Percentiles rank a stretch among this genome's conserved stretches.
Evolutionary conservation across 2,797 vertebrate species (phyloP).

Genomic region (Heterohyrax brucei): DNA sequence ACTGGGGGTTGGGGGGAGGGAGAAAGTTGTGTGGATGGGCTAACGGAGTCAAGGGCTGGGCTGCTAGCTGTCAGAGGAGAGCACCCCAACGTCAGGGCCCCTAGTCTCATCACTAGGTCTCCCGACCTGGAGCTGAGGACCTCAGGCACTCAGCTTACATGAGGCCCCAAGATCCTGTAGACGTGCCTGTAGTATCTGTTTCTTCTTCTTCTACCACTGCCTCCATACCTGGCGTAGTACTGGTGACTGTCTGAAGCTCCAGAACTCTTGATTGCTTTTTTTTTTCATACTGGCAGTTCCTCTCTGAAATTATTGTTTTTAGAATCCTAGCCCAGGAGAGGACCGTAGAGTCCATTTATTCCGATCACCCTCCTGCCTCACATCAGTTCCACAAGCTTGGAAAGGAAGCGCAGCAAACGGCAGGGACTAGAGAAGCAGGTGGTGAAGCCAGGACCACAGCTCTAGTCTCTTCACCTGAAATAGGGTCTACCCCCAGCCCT

Average conservation of each 20-base stretch:
- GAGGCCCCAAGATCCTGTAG: background rate
- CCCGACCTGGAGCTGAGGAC: background rate
- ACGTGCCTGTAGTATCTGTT: background rate
- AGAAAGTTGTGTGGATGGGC: fast-evolving
- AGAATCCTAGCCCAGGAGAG: background rate
- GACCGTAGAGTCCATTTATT: background rate
- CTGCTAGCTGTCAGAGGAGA: no score
- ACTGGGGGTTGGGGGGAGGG: fast-evolving
- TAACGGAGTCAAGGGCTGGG: background rate
- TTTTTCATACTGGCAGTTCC: background rate
- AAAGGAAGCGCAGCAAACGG: background rate
- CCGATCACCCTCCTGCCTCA: background rate
- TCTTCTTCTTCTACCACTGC: background rate
- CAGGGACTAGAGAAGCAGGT: no score
- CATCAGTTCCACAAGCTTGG: background rate
- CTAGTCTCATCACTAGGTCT: background rate
- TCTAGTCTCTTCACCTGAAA: background rate
- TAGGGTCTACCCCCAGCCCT: background rate
- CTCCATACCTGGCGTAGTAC: no score
- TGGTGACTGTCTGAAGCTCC: background rate
- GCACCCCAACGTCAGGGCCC: background rate
- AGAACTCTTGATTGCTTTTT: background rate
- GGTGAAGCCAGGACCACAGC: background rate
- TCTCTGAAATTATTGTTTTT: background rate
- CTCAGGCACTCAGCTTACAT: fast-evolving